Evolutionary conservation across 2,797 vertebrate genomes (phyloP).

Genomic region (Enteromius fasciolatus): DNA sequence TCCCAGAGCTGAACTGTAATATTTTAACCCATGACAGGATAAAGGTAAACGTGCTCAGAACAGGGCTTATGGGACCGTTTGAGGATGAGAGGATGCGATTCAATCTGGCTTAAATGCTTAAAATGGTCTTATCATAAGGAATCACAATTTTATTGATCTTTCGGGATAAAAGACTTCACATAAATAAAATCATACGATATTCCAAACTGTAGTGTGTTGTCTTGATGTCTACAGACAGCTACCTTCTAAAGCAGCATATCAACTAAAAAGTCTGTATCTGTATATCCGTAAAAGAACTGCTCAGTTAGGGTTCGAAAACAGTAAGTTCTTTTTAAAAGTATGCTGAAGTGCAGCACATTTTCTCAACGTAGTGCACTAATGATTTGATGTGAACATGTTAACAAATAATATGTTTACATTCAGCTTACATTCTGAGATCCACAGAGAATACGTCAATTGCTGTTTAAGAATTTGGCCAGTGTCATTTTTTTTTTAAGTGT

Average conservation of each 20-base stretch:
- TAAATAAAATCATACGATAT: not conserved
- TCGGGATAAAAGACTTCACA: not conserved
- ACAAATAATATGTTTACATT: not conserved
- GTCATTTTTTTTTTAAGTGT: too few relatives aligned
- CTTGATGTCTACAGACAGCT: not conserved
- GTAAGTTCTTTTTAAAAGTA: not conserved
- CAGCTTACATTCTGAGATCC: too few relatives aligned
- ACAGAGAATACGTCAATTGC: not conserved
- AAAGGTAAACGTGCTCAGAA: slow-evolving; percentile 1
- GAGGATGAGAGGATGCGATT: not conserved
- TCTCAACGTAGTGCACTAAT: not conserved
- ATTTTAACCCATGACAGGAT: slow-evolving; percentile 19
- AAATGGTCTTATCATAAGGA: not conserved
- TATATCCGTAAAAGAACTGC: not conserved
- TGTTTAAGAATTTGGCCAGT: not conserved
- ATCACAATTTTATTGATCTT: not conserved
- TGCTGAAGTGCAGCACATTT: not conserved
- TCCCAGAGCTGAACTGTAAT: slow-evolving; percentile 6
- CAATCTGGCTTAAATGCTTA: slow-evolving; percentile 24
- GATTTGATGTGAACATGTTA: not conserved
- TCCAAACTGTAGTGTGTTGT: not conserved
- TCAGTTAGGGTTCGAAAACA: not conserved
- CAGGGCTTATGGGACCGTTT: not conserved
- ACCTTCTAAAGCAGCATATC: not conserved
- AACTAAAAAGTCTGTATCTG: not conserved